A percentile compares a stretch with the other conserved stretches of the same genome.
Conservation (phyloP, 1,140 invertebrate genomes). For the Drosophila melanogaster region Release_6_plus_ISO1_MT NT_037436.4:16455501-16456000, state of each 20-base stretch:
- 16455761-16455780: constrained; percentile 49
- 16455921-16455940: background rate
- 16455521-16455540: constrained; percentile 31
- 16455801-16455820: constrained; percentile 64
- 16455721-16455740: constrained; percentile 33
- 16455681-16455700: constrained; percentile 3
- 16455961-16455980: constrained; percentile 49
- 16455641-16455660: constrained; percentile 61
- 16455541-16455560: constrained; percentile 73
- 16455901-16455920: background rate
- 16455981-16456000: constrained; percentile 8
- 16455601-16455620: constrained; percentile 64
- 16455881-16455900: constrained; percentile 11
- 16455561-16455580: constrained; percentile 70
- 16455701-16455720: constrained; percentile 66
- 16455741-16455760: constrained; percentile 45
- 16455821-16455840: constrained; percentile 81
- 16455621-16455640: constrained; percentile 79
- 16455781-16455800: constrained; percentile 39
- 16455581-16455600: constrained; percentile 54
- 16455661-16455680: constrained; percentile 64
- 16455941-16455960: constrained; percentile 43
- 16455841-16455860: constrained; percentile 79
- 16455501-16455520: constrained; percentile 7
- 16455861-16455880: constrained; percentile 44